phyloP scores from a whole-genome alignment of 1,140 invertebrate genomes.

The Cydia pomonella region DNA sequence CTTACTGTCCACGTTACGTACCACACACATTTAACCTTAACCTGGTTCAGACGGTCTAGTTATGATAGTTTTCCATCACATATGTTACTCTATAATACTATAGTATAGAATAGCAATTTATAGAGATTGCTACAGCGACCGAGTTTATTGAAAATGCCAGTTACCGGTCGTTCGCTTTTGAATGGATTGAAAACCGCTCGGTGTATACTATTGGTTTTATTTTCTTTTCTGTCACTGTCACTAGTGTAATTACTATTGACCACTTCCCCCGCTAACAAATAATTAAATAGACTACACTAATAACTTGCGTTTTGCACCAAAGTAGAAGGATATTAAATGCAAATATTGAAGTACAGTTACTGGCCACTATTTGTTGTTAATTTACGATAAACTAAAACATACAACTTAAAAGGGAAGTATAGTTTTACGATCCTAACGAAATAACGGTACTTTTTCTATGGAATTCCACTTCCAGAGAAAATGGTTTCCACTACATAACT shows the following conservation, averaged over 20 bases:
- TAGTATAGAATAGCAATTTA: constrained; percentile 13
- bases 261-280: neutral
- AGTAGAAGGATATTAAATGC: too few species aligned
- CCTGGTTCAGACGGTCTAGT: neutral
- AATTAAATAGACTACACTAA: too few species aligned
- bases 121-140: neutral
- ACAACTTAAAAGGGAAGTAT: too few species aligned
- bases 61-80: constrained; percentile 2
- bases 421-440: too few species aligned
- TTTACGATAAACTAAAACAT: too few species aligned
- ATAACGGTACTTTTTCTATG: too few species aligned
- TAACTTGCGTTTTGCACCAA: too few species aligned
- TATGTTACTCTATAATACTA: neutral
- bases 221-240: neutral
- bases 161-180: constrained; percentile 13
- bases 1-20: neutral
- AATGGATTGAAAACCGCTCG: neutral
- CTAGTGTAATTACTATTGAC: neutral
- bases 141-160: constrained; percentile 14
- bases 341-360: too few species aligned
- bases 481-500: too few species aligned
- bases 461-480: too few species aligned
- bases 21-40: neutral
- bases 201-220: neutral
- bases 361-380: too few species aligned